Evolutionary conservation across 2,888 invertebrate species (phyloP).

Genomic region (Zelleria hepariella): DNA sequence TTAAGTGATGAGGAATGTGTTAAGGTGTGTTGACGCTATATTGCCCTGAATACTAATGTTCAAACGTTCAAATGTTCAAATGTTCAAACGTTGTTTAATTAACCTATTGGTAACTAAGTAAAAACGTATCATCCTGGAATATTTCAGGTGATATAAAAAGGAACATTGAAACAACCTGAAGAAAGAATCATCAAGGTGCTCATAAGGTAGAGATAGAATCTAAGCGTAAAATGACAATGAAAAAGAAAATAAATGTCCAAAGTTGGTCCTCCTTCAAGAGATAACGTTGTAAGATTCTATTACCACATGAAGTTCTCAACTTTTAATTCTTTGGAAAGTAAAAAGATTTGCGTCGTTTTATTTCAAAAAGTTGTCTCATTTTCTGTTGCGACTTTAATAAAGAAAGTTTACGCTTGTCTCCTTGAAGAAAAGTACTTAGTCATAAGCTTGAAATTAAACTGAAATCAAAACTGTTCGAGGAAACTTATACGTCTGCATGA

Average conservation of each 20-base stretch:
- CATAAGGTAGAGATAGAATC: background rate
- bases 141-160: background rate
- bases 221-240: background rate
- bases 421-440: conserved; percentile 1
- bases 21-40: too few relatives aligned
- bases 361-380: conserved; percentile 5
- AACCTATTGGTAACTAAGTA: too few relatives aligned
- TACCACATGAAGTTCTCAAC: background rate
- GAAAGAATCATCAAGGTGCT: background rate
- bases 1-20: too few relatives aligned
- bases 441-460: background rate
- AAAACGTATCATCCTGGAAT: background rate
- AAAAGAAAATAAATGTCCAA: background rate
- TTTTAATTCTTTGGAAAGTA: background rate
- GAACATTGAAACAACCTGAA: too few relatives aligned
- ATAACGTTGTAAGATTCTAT: background rate
- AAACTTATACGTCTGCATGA: too few relatives aligned
- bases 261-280: background rate
- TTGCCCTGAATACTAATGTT: too few relatives aligned
- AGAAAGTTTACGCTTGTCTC: conserved; percentile 2
- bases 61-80: too few relatives aligned
- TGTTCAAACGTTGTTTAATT: too few relatives aligned
- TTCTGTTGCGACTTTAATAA: conserved; percentile 7
- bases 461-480: background rate
- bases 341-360: conserved; percentile 3